A percentile compares a stretch with the other conserved stretches of the same genome.
Conservation (phyloP, 1,140 invertebrate genomes). For the Ceratina japonica region DNA sequence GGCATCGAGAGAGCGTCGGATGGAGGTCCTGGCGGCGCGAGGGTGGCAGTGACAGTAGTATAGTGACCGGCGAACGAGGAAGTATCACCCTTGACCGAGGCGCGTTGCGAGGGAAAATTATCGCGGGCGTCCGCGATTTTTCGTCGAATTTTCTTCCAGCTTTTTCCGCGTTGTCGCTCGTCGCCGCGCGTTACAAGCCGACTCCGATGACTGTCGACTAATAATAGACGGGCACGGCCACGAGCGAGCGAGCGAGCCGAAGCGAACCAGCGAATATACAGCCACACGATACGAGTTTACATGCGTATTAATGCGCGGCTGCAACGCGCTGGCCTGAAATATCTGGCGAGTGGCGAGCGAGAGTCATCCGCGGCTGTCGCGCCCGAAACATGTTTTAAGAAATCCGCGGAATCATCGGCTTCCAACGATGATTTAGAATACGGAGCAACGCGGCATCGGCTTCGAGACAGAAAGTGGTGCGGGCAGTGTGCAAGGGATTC, state of each 20-base stretch:
- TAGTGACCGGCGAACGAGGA: background rate
- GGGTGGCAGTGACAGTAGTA: conserved; percentile 13
- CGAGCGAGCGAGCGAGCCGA: conserved; percentile 43
- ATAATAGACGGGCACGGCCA: conserved; percentile 70
- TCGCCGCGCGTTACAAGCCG: conserved; percentile 53
- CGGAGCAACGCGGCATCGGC: too few relatives aligned
- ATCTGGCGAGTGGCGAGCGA: conserved; percentile 48
- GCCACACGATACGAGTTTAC: conserved; percentile 47
- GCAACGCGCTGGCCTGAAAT: conserved; percentile 66
- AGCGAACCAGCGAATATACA: conserved; percentile 50
- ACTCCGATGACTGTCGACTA: conserved; percentile 75
- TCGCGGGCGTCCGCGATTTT: conserved; percentile 15
- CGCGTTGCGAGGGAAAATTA: conserved; percentile 20
- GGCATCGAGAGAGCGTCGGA: conserved; percentile 34
- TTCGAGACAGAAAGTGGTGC: too few relatives aligned
- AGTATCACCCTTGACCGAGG: background rate
- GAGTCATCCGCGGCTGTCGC: conserved; percentile 36
- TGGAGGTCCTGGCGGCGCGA: conserved; percentile 31
- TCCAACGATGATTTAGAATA: too few relatives aligned
- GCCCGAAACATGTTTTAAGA: conserved; percentile 28
- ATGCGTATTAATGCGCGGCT: conserved; percentile 56
- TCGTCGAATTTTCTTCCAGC: conserved; percentile 44
- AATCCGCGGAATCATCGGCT: too few relatives aligned
- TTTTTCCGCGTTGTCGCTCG: conserved; percentile 51
- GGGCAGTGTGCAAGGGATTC: too few relatives aligned